Evolutionary conservation across 2,797 vertebrate species (phyloP).

Genomic region (Coendou prehensilis): DNA sequence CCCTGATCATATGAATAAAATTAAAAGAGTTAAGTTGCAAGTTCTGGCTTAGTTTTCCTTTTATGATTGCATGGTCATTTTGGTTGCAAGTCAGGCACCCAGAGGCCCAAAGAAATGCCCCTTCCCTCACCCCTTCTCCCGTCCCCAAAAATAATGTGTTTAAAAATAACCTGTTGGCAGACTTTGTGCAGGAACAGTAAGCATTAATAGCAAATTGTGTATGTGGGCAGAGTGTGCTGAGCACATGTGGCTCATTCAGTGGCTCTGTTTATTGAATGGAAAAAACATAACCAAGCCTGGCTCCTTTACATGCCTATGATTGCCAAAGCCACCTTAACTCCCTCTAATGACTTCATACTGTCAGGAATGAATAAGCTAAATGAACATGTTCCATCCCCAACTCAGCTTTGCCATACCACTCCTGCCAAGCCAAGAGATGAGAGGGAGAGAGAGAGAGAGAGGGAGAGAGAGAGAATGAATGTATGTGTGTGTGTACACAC

Average conservation of each 20-base stretch:
- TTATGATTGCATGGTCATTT: conserved; percentile 56
- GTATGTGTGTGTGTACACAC: accelerated
- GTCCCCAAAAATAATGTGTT: background rate
- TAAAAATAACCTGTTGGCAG: conserved; percentile 42
- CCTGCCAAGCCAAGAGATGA: background rate
- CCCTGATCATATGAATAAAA: conserved; percentile 48
- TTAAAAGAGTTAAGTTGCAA: conserved; percentile 47
- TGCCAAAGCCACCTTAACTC: conserved; percentile 73
- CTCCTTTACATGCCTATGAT: conserved; percentile 28
- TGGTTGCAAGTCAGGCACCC: conserved; percentile 15
- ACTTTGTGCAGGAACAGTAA: background rate
- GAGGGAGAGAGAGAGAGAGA: too few relatives aligned
- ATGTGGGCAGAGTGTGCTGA: background rate
- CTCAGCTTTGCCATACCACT: background rate
- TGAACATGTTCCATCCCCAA: background rate
- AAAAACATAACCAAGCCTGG: conserved; percentile 68
- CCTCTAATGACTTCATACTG: conserved; percentile 70
- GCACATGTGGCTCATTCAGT: background rate
- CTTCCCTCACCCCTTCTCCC: background rate
- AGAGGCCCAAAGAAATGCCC: background rate
- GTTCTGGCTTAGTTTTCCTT: conserved; percentile 59
- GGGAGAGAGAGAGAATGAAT: too few relatives aligned
- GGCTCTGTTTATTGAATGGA: conserved; percentile 37
- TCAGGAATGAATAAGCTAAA: conserved; percentile 72
- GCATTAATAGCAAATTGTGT: conserved; percentile 14